These are phyloP conservation scores for Crocodylus rhombifer DNA, from an alignment of 2,797 vertebrate species.

Conservation along the genomic window DNA sequence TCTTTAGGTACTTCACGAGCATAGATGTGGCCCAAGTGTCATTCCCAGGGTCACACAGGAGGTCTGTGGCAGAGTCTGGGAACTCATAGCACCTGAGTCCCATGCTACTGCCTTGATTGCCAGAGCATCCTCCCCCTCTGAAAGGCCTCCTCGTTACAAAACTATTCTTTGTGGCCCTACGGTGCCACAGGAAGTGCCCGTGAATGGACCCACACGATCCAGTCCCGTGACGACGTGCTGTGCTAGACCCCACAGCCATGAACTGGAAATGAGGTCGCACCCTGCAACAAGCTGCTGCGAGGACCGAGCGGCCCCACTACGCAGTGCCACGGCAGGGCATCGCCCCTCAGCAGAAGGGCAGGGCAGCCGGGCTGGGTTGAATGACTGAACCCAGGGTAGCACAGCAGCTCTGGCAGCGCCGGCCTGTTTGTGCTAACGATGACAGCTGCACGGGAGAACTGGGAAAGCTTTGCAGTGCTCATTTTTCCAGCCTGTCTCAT, in stretches of 20 bases:
- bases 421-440: conserved; percentile 47
- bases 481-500: conserved; percentile 49
- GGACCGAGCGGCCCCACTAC: neutral
- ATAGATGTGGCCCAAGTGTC: neutral
- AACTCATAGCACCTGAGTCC: neutral
- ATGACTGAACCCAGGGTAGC: conserved; percentile 22
- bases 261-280: neutral
- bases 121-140: neutral
- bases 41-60: neutral
- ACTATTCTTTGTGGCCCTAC: neutral
- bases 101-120: neutral
- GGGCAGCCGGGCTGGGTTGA: conserved; percentile 31
- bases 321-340: too few species aligned
- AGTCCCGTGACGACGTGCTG: neutral
- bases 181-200: rapidly evolving
- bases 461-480: conserved; percentile 37
- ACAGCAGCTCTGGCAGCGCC: conserved; percentile 55
- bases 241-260: neutral
- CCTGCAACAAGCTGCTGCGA: neutral
- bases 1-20: too few species aligned
- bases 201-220: too few species aligned
- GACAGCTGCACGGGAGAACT: conserved; percentile 68
- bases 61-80: neutral
- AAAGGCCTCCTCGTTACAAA: neutral
- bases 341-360: conserved; percentile 8